A percentile compares a stretch with the other conserved stretches of the same genome.
These are phyloP conservation scores for Malacosoma neustria DNA, from an alignment of 2,888 invertebrate species.

Conservation along the genomic window DNA sequence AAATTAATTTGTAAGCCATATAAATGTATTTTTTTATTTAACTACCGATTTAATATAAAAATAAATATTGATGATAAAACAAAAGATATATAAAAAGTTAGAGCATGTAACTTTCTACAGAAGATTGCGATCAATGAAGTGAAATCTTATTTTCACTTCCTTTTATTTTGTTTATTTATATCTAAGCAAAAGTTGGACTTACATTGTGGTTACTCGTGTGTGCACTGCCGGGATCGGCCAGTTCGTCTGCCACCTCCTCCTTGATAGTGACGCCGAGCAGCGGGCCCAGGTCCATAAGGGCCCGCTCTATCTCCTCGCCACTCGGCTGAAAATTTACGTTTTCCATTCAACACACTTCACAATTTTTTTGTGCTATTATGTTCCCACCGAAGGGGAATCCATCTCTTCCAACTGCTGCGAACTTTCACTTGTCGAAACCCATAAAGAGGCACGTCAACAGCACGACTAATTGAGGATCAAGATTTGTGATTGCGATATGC, in stretches of 20 bases:
- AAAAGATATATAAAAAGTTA: too few species aligned
- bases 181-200: constrained; percentile 13
- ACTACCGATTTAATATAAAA: too few species aligned
- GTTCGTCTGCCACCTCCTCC: constrained; percentile 57
- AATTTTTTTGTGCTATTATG: constrained; percentile 25
- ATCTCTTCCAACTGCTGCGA: constrained; percentile 37
- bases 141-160: constrained; percentile 10
- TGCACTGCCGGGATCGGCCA: constrained; percentile 27
- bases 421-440: constrained; percentile 53
- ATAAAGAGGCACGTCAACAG: constrained; percentile 56
- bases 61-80: too few species aligned
- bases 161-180: constrained; percentile 3
- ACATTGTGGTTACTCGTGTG: constrained; percentile 32
- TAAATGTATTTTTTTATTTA: too few species aligned
- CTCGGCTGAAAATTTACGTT: constrained; percentile 51
- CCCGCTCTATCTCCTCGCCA: constrained; percentile 64
- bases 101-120: neutral
- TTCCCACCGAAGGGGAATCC: constrained; percentile 14
- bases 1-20: too few species aligned
- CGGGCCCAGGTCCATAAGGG: constrained; percentile 63
- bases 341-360: constrained; percentile 41
- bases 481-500: constrained; percentile 34
- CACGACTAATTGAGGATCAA: constrained; percentile 40
- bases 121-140: neutral
- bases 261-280: constrained; percentile 65